A percentile compares a stretch with the other conserved stretches of the same genome.
These are phyloP conservation scores for Scaptodrosophila lebanonensis DNA, from an alignment of 1,140 invertebrate genomes.

Conservation along the genomic window DNA sequence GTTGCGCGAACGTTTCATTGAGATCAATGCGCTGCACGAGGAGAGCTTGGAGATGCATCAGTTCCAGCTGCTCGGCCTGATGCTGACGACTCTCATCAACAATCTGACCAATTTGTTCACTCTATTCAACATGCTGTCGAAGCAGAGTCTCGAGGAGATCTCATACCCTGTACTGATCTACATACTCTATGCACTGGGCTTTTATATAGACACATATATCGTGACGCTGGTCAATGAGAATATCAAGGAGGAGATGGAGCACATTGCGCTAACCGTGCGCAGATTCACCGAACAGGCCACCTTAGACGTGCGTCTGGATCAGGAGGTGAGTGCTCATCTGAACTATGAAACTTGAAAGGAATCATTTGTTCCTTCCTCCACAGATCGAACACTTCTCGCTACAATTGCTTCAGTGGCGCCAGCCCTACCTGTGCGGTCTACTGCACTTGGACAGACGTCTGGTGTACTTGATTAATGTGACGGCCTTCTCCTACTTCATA, in stretches of 20 bases:
- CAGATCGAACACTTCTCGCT: slow-evolving; percentile 61
- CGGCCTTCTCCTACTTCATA: slow-evolving; percentile 64
- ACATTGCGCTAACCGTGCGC: slow-evolving; percentile 35
- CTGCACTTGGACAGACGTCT: slow-evolving; percentile 54
- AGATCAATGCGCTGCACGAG: slow-evolving; percentile 47
- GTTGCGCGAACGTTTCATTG: slow-evolving; percentile 22
- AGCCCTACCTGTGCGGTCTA: slow-evolving; percentile 53
- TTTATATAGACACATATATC: slow-evolving; percentile 66
- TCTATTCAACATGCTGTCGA: slow-evolving; percentile 58
- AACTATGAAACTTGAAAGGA: too few relatives aligned
- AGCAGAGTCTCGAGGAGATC: slow-evolving; percentile 33
- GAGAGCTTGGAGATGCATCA: slow-evolving; percentile 57
- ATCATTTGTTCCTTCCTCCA: neutral
- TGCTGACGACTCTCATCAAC: slow-evolving; percentile 62
- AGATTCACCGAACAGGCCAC: slow-evolving; percentile 30
- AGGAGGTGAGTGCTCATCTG: slow-evolving; percentile 31
- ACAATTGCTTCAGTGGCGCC: slow-evolving; percentile 29
- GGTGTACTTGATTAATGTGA: slow-evolving; percentile 55
- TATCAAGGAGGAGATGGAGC: slow-evolving; percentile 45
- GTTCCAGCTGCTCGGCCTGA: slow-evolving; percentile 57
- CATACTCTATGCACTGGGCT: slow-evolving; percentile 47
- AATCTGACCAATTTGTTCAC: slow-evolving; percentile 65
- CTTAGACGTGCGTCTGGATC: slow-evolving; percentile 24
- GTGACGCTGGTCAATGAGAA: slow-evolving; percentile 58
- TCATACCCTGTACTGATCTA: slow-evolving; percentile 43